These are phyloP conservation scores for Fratercula arctica DNA, from an alignment of 2,797 vertebrate genomes.

Conservation along the genomic window DNA sequence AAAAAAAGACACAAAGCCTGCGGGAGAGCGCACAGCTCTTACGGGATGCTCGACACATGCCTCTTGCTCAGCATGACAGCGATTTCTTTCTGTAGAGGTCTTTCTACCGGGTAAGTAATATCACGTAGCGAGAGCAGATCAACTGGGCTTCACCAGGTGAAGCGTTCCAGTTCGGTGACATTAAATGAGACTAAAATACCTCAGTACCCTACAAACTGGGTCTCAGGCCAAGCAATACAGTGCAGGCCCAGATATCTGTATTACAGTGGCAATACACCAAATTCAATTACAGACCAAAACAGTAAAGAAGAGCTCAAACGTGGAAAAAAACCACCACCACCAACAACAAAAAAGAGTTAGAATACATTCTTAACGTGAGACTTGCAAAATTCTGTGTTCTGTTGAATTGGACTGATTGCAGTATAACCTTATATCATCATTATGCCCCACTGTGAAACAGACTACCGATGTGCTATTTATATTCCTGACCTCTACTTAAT, in stretches of 20 bases:
- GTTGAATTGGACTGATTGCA: background rate
- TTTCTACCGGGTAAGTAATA: background rate
- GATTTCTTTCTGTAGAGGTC: background rate
- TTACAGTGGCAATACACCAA: background rate
- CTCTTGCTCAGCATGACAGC: background rate
- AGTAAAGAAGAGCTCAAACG: background rate
- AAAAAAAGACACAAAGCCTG: background rate
- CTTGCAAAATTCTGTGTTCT: background rate
- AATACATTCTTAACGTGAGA: background rate
- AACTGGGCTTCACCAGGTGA: background rate
- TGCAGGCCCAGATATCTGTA: background rate
- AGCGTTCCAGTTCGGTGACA: background rate
- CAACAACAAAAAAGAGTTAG: background rate
- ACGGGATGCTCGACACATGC: rapidly evolving
- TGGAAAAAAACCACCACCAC: too few relatives aligned
- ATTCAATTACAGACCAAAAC: background rate
- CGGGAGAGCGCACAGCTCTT: background rate
- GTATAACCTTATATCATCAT: background rate
- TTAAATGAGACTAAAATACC: background rate
- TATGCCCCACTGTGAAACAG: background rate
- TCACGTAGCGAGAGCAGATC: background rate
- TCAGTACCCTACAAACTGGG: background rate
- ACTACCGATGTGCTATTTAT: background rate
- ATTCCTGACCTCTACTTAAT: background rate
- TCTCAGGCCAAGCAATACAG: slow-evolving; percentile 3